Conservation (phyloP, 2,888 invertebrate genomes). For the Cephus pulcher region DNA sequence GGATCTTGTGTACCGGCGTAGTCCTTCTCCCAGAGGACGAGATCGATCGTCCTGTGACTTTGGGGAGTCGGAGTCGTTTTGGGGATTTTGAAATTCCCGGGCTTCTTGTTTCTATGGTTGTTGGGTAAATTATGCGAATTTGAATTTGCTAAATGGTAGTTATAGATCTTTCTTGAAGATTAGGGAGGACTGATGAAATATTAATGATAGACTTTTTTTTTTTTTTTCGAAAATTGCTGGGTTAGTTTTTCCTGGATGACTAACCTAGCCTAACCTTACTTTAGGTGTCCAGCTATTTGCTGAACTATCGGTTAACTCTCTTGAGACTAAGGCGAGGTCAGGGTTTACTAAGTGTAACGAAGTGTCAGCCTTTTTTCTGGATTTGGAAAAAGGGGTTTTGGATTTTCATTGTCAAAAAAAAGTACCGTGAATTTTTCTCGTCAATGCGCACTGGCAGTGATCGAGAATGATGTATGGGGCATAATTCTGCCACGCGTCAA, state of each 20-base stretch:
- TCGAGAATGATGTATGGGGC: constrained; percentile 51
- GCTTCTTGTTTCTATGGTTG: not conserved
- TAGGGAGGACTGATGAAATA: not conserved
- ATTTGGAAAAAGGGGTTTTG: not conserved
- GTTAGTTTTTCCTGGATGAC: not conserved
- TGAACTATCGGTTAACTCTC: not conserved
- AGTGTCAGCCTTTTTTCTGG: not conserved
- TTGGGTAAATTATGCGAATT: not conserved
- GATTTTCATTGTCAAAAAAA: not conserved
- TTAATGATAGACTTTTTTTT: not conserved
- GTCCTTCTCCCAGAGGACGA: not conserved
- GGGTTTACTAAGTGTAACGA: not conserved
- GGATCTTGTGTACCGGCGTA: not conserved
- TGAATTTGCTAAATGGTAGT: not conserved
- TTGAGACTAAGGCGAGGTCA: not conserved
- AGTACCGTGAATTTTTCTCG: not conserved
- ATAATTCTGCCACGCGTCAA: constrained; percentile 1
- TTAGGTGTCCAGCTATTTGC: not conserved
- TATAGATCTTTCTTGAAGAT: not conserved
- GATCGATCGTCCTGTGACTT: not conserved
- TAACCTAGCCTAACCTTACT: not conserved
- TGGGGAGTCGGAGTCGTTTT: not conserved
- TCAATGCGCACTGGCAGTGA: constrained; percentile 34
- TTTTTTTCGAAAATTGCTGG: not conserved
- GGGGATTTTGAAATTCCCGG: not conserved